These are phyloP conservation scores for Cylindroiulus punctatus DNA, from an alignment of 2,888 invertebrate species.

Conservation along the genomic window DNA sequence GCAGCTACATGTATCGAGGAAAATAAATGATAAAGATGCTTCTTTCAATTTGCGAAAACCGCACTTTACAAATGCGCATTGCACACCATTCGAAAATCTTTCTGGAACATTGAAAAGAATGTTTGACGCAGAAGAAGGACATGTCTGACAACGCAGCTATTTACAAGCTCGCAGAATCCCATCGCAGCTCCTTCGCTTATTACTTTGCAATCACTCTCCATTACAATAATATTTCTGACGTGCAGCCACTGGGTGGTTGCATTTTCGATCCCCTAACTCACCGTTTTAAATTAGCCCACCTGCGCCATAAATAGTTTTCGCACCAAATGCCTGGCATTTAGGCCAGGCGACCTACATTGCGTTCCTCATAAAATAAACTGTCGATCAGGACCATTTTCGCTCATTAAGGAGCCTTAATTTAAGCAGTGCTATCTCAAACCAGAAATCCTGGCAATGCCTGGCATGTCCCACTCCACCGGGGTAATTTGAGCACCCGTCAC, in stretches of 20 bases:
- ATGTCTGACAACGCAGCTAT: not conserved
- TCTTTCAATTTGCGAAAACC: too few species aligned
- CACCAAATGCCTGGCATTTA: conserved; percentile 12
- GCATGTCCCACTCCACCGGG: too few species aligned
- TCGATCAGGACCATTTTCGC: not conserved
- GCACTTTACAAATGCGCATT: too few species aligned
- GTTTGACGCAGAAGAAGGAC: not conserved
- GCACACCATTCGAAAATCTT: too few species aligned
- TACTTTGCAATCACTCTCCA: not conserved
- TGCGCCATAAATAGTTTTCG: conserved; percentile 33
- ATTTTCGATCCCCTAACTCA: not conserved
- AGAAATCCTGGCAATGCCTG: too few species aligned
- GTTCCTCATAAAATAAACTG: not conserved
- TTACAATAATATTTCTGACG: not conserved
- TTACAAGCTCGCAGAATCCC: not conserved
- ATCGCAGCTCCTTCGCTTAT: not conserved
- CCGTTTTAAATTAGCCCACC: conserved; percentile 16
- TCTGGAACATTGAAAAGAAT: too few species aligned
- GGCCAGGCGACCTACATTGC: not conserved
- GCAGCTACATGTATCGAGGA: too few species aligned
- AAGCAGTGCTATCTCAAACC: too few species aligned
- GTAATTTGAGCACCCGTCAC: too few species aligned
- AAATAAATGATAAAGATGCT: too few species aligned
- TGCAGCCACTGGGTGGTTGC: not conserved
- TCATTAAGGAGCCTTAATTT: not conserved